Evolutionary conservation across 2,797 vertebrate species (phyloP).

Genomic region (Martes flavigula): DNA sequence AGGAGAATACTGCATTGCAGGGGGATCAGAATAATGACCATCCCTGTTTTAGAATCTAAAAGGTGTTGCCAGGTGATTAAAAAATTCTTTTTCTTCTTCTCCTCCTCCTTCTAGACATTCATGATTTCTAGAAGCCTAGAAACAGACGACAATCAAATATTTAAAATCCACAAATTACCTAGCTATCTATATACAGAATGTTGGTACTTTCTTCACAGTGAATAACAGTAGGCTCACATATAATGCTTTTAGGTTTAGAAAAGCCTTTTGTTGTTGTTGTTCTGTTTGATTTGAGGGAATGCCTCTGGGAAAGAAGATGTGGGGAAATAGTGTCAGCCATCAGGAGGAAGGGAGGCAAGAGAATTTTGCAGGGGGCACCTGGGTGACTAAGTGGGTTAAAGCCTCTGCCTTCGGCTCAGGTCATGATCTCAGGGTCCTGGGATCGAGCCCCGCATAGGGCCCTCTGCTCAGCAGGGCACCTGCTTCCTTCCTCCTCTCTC

Average conservation of each 20-base stretch:
- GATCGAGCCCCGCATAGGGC: too few relatives aligned
- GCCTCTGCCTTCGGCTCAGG: too few relatives aligned
- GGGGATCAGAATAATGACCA: neutral
- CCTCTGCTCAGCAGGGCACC: too few relatives aligned
- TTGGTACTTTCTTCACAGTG: neutral
- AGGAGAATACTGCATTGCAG: neutral
- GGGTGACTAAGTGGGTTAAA: too few relatives aligned
- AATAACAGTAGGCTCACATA: neutral
- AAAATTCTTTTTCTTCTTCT: neutral
- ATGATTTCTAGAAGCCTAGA: conserved; percentile 17
- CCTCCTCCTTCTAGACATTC: neutral
- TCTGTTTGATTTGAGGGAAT: neutral
- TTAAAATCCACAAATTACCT: neutral
- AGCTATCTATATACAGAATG: neutral
- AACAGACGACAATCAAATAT: neutral
- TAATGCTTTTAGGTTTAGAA: neutral
- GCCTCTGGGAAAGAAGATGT: neutral
- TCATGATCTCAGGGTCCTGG: too few relatives aligned
- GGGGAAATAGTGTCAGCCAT: too few relatives aligned
- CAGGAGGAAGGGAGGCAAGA: neutral
- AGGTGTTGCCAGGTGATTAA: neutral
- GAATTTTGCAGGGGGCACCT: neutral
- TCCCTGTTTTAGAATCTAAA: neutral
- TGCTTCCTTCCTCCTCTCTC: too few relatives aligned
- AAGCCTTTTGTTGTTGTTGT: neutral